phyloP scores from a whole-genome alignment of 1,140 invertebrate genomes.

The Agraylea sexmaculata region DNA sequence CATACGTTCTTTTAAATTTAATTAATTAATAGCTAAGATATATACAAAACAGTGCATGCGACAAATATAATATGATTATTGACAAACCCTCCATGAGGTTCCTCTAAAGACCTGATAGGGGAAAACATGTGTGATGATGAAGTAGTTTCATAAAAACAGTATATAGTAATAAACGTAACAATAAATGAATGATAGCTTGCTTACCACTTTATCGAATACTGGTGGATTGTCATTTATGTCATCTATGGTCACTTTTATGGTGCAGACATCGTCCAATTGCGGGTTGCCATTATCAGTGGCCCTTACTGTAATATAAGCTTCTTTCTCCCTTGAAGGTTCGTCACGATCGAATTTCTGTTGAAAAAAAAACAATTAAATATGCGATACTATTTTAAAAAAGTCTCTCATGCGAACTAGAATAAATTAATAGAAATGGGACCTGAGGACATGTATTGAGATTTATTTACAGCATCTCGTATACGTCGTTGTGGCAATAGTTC shows the following conservation, averaged over 20 bases:
- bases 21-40: too few relatives aligned
- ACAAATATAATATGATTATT: constrained; percentile 22
- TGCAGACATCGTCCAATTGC: constrained; percentile 73
- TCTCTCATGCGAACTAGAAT: too few relatives aligned
- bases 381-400: too few relatives aligned
- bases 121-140: constrained; percentile 24
- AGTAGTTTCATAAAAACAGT: neutral
- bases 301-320: constrained; percentile 57
- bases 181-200: constrained; percentile 29
- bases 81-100: constrained; percentile 54
- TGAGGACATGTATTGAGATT: too few relatives aligned
- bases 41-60: too few relatives aligned
- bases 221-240: constrained; percentile 84
- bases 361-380: constrained; percentile 7
- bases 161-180: constrained; percentile 13
- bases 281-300: constrained; percentile 79
- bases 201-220: constrained; percentile 68
- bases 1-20: too few relatives aligned
- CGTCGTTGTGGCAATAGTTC: too few relatives aligned
- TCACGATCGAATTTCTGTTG: constrained; percentile 67
- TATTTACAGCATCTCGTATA: too few relatives aligned
- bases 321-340: constrained; percentile 74
- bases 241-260: constrained; percentile 72
- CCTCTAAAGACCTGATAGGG: constrained; percentile 50
- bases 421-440: too few relatives aligned